These are phyloP conservation scores for Agrypnia vestita DNA, from an alignment of 1,140 invertebrate genomes.

Conservation along the genomic window DNA sequence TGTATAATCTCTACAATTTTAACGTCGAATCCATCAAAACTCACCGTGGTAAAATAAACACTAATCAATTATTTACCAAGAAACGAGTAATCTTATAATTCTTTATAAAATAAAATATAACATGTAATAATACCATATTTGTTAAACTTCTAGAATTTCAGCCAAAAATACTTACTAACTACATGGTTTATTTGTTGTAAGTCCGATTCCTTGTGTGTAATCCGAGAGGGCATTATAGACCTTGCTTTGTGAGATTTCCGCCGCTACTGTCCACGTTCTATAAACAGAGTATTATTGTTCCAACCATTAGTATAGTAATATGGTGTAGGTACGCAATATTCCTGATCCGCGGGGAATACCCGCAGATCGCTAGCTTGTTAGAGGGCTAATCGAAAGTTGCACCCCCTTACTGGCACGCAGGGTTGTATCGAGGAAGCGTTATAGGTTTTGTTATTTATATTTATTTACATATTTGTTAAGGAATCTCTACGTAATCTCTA, in stretches of 20 bases:
- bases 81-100: no score
- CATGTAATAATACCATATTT: no score
- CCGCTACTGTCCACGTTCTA: not conserved
- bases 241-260: not conserved
- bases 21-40: no score
- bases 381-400: slow-evolving; percentile 46
- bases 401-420: slow-evolving; percentile 6
- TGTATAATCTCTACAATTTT: no score
- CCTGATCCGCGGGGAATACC: slow-evolving; percentile 33
- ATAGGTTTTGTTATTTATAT: no score
- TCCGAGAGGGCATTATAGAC: not conserved
- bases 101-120: no score
- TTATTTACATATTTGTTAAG: no score
- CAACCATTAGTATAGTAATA: slow-evolving; percentile 41
- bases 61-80: no score
- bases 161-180: no score
- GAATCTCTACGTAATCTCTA: no score
- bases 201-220: not conserved
- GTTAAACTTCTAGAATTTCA: no score
- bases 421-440: not conserved
- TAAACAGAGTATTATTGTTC: slow-evolving; percentile 45
- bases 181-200: not conserved
- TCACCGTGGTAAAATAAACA: no score
- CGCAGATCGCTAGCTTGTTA: slow-evolving; percentile 46
- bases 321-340: slow-evolving; percentile 41